Base-by-base conservation (phyloP, 2,888 invertebrate species). In the Drosophila aldrichi region DNA sequence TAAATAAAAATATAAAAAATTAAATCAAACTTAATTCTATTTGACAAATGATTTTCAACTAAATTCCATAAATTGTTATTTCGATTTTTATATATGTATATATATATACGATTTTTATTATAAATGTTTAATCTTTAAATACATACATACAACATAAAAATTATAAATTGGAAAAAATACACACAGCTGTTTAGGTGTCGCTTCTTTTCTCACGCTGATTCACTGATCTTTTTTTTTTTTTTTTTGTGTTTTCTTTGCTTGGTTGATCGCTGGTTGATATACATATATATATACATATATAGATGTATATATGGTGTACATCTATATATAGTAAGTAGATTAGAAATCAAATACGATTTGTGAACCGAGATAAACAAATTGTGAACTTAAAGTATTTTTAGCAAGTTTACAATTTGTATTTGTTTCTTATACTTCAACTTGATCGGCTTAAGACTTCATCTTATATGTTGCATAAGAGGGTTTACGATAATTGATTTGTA, bases 141-240 rank as follows among this genome's bases (percentile, higher is more conserved):
- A 89, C 89, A 89, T 90, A 89, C 89, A 85, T 88, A 89, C 90
- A 90, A 90, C 89, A 89, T 87, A 89, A 77, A 88, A 88, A 85
- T 79, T 81, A 79, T 82, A 83, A 82, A 84, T 88, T 82, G 88
- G 82, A 85, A 85, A 85, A 88, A 75, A 84, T 77, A 77, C 77
- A 80, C 69, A 78, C 78, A 77, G 65, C 74, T 72, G 48, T 70
- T 49, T 58, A 70, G 79, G 77, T 72, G 56, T 79, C 59, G 65
- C 56, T 56, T 74, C 58, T 52, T 32, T 61, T 55, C 62, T 61
- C 54, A 59, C 64, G 60, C 46, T 74, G 56, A 66, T 69, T 61
- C 52, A 54, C n/a, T n/a, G n/a, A n/a, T n/a, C n/a, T n/a, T n/a
- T n/a, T 70, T 60, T 40, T 60, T 65, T 36, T 64, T 69, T 70